Evolutionary conservation across 2,113 vertebrate species (phyloP).

Genomic region (Tetrao urogallus): DNA sequence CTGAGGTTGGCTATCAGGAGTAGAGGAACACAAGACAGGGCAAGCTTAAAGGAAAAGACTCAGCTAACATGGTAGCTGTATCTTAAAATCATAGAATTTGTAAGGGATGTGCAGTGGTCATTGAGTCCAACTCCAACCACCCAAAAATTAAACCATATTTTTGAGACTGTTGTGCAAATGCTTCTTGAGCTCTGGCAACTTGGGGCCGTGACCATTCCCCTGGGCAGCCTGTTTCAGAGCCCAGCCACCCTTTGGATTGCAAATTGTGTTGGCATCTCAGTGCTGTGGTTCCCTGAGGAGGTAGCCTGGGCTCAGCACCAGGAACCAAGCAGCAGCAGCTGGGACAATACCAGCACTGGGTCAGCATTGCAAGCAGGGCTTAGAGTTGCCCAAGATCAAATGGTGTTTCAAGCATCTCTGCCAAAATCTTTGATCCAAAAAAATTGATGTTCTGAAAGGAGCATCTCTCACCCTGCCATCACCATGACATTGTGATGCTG

Average conservation of each 20-base stretch:
- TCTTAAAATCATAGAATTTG: neutral
- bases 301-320: accelerated
- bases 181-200: neutral
- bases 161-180: neutral
- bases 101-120: neutral
- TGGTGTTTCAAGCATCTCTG: neutral
- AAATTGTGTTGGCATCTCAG: accelerated
- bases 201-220: neutral
- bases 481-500: neutral
- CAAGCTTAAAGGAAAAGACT: neutral
- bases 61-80: neutral
- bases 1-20: neutral
- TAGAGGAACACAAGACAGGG: neutral
- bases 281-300: neutral
- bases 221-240: neutral
- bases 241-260: accelerated
- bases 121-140: neutral
- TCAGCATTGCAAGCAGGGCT: neutral
- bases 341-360: accelerated
- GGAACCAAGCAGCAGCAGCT: neutral
- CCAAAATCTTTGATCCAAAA: neutral
- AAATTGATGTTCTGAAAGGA: neutral
- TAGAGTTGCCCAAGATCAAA: neutral
- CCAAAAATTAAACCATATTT: neutral
- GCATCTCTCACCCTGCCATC: neutral